A percentile compares a stretch with the other conserved stretches of the same genome.
phyloP scores from a whole-genome alignment of 2,888 invertebrate genomes.

The Myopa testacea region DNA sequence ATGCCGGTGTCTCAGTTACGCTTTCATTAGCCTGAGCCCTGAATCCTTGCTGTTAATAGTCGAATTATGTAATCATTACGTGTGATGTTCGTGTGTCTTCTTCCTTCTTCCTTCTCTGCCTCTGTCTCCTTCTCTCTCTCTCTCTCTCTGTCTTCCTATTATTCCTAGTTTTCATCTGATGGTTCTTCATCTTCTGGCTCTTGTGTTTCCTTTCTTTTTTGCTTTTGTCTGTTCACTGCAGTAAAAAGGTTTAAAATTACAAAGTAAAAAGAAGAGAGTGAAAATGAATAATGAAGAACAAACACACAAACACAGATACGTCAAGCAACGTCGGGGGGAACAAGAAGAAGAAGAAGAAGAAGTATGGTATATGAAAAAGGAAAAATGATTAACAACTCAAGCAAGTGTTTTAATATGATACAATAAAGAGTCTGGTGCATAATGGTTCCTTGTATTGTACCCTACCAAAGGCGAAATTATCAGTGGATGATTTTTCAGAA shows the following conservation, averaged over 20 bases:
- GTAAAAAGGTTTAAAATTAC: constrained; percentile 15
- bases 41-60: constrained; percentile 21
- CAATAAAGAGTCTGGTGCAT: too few relatives aligned
- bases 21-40: constrained; percentile 27
- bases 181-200: too few relatives aligned
- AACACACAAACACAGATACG: background rate
- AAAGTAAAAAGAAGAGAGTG: constrained; percentile 7
- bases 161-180: too few relatives aligned
- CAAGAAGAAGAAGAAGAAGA: background rate
- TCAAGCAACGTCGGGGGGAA: background rate
- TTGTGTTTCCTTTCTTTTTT: too few relatives aligned
- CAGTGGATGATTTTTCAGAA: too few relatives aligned
- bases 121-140: background rate
- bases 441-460: too few relatives aligned
- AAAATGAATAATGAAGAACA: background rate
- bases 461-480: too few relatives aligned
- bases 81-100: constrained; percentile 13
- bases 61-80: constrained; percentile 36
- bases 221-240: constrained; percentile 6
- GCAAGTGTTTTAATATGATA: too few relatives aligned
- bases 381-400: too few relatives aligned
- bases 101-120: background rate
- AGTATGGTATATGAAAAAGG: too few relatives aligned
- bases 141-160: too few relatives aligned
- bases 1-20: background rate